Conservation (phyloP, 2,113 vertebrate genomes). For the Craseonycteris thonglongyai region DNA sequence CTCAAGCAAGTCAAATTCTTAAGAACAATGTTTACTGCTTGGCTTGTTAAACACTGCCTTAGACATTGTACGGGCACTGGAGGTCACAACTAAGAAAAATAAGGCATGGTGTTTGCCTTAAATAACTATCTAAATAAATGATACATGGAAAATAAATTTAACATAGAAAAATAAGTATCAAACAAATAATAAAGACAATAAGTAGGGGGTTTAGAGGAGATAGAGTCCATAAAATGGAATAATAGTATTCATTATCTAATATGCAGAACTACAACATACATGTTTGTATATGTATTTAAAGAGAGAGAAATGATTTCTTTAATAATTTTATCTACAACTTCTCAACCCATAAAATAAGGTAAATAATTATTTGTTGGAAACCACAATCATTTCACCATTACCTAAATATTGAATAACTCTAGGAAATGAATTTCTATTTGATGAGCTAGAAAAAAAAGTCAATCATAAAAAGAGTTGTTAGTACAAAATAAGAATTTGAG, state of each 20-base stretch:
- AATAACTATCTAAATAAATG: constrained; percentile 17
- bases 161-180: not conserved
- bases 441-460: not conserved
- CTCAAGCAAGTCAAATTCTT: not conserved
- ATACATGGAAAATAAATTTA: constrained; percentile 11
- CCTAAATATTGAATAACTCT: constrained; percentile 27
- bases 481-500: constrained; percentile 2
- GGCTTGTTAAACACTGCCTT: not conserved
- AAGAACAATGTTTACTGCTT: not conserved
- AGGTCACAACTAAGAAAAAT: not conserved
- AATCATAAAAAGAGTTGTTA: constrained; percentile 1
- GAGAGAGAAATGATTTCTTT: not conserved
- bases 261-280: not conserved
- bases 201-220: not conserved
- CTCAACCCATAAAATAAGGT: not conserved
- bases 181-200: constrained; percentile 31
- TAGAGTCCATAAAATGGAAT: not conserved
- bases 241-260: constrained; percentile 11
- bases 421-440: constrained; percentile 1
- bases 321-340: not conserved
- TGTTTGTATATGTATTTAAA: not conserved
- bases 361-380: constrained; percentile 1
- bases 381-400: not conserved
- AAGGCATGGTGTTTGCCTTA: not conserved
- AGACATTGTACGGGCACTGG: not conserved